A percentile compares a stretch with the other conserved stretches of the same genome.
These are phyloP conservation scores for Lepisosteus oculatus DNA, from an alignment of 2,113 vertebrate genomes.

Conservation along the genomic window DNA sequence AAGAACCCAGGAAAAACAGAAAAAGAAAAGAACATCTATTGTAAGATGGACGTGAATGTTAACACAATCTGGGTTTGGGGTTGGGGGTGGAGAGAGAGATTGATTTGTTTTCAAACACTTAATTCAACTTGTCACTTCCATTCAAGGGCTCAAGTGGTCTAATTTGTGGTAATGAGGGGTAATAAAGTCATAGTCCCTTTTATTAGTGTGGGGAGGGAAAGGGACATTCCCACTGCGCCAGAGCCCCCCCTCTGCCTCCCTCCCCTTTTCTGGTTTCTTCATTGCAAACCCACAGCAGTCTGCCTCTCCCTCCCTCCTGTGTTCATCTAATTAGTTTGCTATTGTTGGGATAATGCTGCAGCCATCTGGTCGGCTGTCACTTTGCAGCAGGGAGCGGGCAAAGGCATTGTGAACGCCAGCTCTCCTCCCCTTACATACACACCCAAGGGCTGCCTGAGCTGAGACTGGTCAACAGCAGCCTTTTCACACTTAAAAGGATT, in stretches of 20 bases:
- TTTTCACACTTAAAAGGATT: conserved; percentile 75
- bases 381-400: conserved; percentile 30
- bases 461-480: conserved; percentile 44
- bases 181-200: conserved; percentile 74
- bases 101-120: conserved; percentile 73
- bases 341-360: conserved; percentile 69
- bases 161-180: conserved; percentile 79
- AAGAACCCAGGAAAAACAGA: conserved; percentile 35
- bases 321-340: conserved; percentile 72
- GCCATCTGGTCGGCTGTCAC: conserved; percentile 68
- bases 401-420: conserved; percentile 33
- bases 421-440: conserved; percentile 36
- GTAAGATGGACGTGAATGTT: conserved; percentile 52
- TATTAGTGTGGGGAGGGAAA: conserved; percentile 57
- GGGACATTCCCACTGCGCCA: conserved; percentile 6
- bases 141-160: conserved; percentile 70
- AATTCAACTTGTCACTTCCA: conserved; percentile 78
- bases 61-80: conserved; percentile 63
- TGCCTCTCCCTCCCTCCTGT: conserved; percentile 59
- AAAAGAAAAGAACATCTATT: conserved; percentile 24
- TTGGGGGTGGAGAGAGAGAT: conserved; percentile 40
- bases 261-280: conserved; percentile 24
- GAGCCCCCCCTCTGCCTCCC: conserved; percentile 24
- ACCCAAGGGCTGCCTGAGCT: conserved; percentile 42
- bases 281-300: conserved; percentile 29